These are phyloP conservation scores for Ooceraea biroi DNA, from an alignment of 1,140 invertebrate genomes.

Conservation along the genomic window DNA sequence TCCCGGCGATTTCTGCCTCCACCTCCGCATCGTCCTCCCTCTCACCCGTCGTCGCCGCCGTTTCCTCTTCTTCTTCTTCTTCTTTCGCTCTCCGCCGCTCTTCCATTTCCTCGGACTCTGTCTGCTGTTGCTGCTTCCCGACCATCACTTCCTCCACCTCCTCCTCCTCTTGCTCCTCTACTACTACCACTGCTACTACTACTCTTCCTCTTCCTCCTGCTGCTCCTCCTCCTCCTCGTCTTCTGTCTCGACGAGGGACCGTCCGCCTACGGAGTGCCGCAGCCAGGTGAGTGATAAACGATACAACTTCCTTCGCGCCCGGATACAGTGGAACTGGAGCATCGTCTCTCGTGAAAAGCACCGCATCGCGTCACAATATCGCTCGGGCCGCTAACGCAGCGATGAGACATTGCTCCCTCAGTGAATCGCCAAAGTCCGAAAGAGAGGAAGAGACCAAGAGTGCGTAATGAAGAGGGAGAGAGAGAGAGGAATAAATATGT, in stretches of 20 bases:
- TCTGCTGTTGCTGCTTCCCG: conserved; percentile 51
- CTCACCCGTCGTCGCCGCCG: conserved; percentile 39
- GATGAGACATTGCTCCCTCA: conserved; percentile 66
- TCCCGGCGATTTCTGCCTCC: conserved; percentile 65
- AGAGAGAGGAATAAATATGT: neutral
- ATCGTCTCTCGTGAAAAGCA: conserved; percentile 51
- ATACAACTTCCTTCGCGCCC: conserved; percentile 77
- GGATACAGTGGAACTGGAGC: conserved; percentile 39
- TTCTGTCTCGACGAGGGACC: conserved; percentile 74
- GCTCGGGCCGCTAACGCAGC: conserved; percentile 47
- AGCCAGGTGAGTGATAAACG: conserved; percentile 83
- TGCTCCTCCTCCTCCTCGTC: conserved; percentile 37
- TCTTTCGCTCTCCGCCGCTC: conserved; percentile 51
- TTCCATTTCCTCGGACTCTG: conserved; percentile 51
- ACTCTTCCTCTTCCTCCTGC: conserved; percentile 46
- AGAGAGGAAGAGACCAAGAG: conserved; percentile 41
- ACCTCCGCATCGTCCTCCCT: conserved; percentile 53
- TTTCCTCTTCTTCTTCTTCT: conserved; percentile 58
- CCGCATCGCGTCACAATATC: conserved; percentile 68
- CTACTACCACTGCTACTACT: conserved; percentile 8
- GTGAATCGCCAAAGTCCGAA: conserved; percentile 39
- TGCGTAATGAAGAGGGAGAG: conserved; percentile 6
- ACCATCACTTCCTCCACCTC: conserved; percentile 66
- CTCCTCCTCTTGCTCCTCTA: conserved; percentile 50
- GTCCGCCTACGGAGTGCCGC: conserved; percentile 73